Evolutionary conservation across 1,140 invertebrate genomes (phyloP), one percentile per base, ranked within the genome.

Genomic region (Vollenhovia emeryi): DNA sequence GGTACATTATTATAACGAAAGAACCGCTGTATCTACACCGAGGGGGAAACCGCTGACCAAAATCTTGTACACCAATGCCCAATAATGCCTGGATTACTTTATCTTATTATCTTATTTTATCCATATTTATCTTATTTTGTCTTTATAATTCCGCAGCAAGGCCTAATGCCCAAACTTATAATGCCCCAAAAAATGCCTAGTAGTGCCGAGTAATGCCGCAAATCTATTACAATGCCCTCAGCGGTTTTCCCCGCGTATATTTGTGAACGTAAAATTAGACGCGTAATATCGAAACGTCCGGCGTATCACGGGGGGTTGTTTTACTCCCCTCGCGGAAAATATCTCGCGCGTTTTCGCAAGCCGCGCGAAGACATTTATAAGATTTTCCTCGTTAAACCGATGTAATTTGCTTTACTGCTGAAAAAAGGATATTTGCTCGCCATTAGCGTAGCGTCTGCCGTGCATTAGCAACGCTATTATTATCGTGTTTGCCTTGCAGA

Each of bases 391-490:
- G 76, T 79, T 79, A 79, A n/a, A 68, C 64, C n/a, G 76, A 79
- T 68, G 48, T 79, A 79, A 79, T 68, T 79, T 48, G 62, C 45
- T 79, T 45, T 68, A 68, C 21, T 30, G 8, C 48, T 69, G 76
- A 69, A 79, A 68, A 57, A 66, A 79, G 68, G 62, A 52, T 79
- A 79, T 79, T 79, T 79, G 76, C 50, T 79, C 62, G 62, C 62
- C 76, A 79, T 79, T 79, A 79, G 76, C 76, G 62, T 79, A 79
- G 36, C 64, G 76, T 55, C 76, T 69, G 33, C 62, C 48, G 21
- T 79, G 76, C 76, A 79, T 79, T 79, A 79, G 62, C 45, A 45
- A 69, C 62, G 76, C 76, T 79, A 68, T 79, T 79, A 79, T 79
- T 79, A 79, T 79, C 76, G 76, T 79, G 76, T 69, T 79, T 79